These are phyloP conservation scores for Muricea muricata DNA, from an alignment of 92 coral and sea anemone species.

Conservation along the genomic window DNA sequence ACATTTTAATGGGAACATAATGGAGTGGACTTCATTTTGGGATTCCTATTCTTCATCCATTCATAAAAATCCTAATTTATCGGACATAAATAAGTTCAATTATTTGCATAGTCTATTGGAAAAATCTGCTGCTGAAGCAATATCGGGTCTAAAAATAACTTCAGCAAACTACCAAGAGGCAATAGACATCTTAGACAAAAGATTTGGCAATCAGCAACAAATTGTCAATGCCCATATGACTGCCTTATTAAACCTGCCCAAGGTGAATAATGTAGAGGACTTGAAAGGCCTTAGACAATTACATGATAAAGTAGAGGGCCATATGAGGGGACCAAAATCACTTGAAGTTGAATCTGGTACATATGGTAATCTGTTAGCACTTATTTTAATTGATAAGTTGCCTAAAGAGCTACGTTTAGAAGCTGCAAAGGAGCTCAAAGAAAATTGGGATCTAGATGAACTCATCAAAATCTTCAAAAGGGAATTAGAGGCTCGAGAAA, in stretches of 20 bases:
- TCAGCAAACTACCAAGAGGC: slow-evolving; percentile 16
- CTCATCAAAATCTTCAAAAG: slow-evolving; percentile 31
- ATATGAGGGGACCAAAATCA: background rate
- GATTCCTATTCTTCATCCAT: too few species aligned
- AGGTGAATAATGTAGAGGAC: slow-evolving; percentile 32
- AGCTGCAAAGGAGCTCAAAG: slow-evolving; percentile 6
- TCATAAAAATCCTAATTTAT: too few species aligned
- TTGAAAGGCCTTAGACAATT: slow-evolving; percentile 41
- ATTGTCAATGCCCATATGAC: slow-evolving; percentile 59
- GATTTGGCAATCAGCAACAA: slow-evolving; percentile 46
- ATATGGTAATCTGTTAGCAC: background rate
- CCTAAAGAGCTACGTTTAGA: background rate
- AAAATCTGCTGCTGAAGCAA: too few species aligned
- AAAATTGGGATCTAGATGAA: slow-evolving; percentile 43
- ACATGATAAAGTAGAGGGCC: slow-evolving; percentile 54
- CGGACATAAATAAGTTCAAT: too few species aligned
- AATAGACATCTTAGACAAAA: slow-evolving; percentile 10
- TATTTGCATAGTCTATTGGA: too few species aligned
- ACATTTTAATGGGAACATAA: too few species aligned
- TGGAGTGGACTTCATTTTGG: background rate
- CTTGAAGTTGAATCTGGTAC: background rate
- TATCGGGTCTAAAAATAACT: too few species aligned
- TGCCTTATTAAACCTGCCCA: slow-evolving; percentile 43
- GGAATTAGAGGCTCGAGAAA: slow-evolving; percentile 47
- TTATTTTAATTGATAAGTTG: background rate